These are phyloP conservation scores for Arrhamphus sclerolepis DNA, from an alignment of 2,797 vertebrate genomes.

Conservation along the genomic window DNA sequence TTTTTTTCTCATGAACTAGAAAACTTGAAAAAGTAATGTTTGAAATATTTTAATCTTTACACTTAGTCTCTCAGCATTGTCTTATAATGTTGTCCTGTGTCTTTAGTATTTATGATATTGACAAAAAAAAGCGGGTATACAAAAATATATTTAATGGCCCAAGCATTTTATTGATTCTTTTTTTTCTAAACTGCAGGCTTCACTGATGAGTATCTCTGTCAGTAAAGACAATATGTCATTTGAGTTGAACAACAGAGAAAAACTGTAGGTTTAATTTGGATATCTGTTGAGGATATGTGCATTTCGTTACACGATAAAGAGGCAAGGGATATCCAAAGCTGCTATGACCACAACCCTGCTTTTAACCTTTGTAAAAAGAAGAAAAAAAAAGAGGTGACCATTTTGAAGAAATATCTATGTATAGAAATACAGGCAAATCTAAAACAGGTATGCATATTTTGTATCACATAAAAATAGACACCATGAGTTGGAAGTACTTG, in stretches of 20 bases:
- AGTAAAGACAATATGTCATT: conserved; percentile 84
- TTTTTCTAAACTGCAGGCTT: conserved; percentile 92
- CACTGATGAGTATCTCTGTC: conserved; percentile 87
- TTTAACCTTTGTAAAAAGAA: conserved; percentile 89
- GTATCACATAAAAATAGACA: conserved; percentile 85
- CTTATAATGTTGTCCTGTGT: conserved; percentile 88
- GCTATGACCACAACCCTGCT: conserved; percentile 96
- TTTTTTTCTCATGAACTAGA: conserved; percentile 87
- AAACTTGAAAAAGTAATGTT: conserved; percentile 90
- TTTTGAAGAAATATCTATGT: conserved; percentile 88
- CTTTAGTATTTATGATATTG: conserved; percentile 99
- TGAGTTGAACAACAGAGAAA: conserved; percentile 76
- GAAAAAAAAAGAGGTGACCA: conserved; percentile 81
- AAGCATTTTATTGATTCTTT: conserved; percentile 89
- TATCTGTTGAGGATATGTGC: conserved; percentile 75
- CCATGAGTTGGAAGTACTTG: conserved; percentile 96
- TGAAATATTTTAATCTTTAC: conserved; percentile 91
- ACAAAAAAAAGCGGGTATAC: conserved; percentile 96
- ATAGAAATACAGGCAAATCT: conserved; percentile 92
- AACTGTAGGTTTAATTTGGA: conserved; percentile 88
- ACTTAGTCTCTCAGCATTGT: conserved; percentile 86
- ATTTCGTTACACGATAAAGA: conserved; percentile 70
- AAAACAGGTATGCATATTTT: conserved; percentile 89
- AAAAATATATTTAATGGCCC: conserved; percentile 92
- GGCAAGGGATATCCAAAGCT: conserved; percentile 90